Evolutionary conservation across 1,140 invertebrate genomes (phyloP).

Genomic region (Calephelis nemesis): DNA sequence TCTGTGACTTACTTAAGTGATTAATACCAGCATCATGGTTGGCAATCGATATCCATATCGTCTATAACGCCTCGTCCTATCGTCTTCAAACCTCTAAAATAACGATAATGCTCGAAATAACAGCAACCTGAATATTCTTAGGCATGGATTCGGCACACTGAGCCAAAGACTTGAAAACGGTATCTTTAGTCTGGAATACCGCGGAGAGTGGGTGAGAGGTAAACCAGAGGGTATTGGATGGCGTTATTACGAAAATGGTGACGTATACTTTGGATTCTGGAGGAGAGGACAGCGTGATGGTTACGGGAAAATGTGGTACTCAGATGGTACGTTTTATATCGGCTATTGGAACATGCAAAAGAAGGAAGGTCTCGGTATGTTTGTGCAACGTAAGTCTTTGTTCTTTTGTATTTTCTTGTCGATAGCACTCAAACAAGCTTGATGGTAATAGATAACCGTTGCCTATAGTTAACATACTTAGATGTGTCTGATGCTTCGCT

Average conservation of each 20-base stretch:
- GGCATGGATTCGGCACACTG: slow-evolving; percentile 70
- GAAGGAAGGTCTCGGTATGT: slow-evolving; percentile 73
- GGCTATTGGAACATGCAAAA: slow-evolving; percentile 73
- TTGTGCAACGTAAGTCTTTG: slow-evolving; percentile 57
- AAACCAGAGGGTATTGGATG: slow-evolving; percentile 79
- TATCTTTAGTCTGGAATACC: slow-evolving; percentile 67
- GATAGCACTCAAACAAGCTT: too few species aligned
- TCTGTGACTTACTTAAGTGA: too few species aligned
- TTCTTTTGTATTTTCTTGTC: too few species aligned
- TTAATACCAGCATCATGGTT: too few species aligned
- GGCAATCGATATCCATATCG: too few species aligned
- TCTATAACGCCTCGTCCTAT: too few species aligned
- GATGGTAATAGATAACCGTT: too few species aligned
- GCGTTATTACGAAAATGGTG: slow-evolving; percentile 79
- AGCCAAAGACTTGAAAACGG: slow-evolving; percentile 53
- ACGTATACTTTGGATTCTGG: slow-evolving; percentile 83
- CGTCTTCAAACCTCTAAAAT: too few species aligned
- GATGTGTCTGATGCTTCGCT: too few species aligned
- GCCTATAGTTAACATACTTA: too few species aligned
- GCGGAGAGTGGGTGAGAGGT: slow-evolving; percentile 78
- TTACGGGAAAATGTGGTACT: slow-evolving; percentile 82
- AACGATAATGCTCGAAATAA: too few species aligned
- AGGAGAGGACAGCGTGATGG: slow-evolving; percentile 80
- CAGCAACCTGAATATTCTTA: slow-evolving; percentile 20
- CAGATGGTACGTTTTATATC: slow-evolving; percentile 78